These are phyloP conservation scores for Macaca mulatta DNA, from an alignment of 2,113 vertebrate genomes.

Conservation along the genomic window DNA sequence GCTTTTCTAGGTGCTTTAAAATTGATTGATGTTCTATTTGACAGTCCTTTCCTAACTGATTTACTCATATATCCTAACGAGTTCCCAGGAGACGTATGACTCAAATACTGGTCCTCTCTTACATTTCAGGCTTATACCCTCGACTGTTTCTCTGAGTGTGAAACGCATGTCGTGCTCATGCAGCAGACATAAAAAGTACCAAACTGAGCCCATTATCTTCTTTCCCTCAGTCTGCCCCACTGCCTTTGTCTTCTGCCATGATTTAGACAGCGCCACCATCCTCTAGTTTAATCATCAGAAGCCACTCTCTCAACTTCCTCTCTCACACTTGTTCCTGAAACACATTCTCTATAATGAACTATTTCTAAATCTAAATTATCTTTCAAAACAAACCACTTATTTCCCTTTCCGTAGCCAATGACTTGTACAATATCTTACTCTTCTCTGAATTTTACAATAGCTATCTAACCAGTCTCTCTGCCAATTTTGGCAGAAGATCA, in stretches of 20 bases:
- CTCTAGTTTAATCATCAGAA: background rate
- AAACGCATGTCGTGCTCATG: background rate
- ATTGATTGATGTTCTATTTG: constrained; percentile 16
- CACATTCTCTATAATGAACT: background rate
- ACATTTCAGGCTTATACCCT: background rate
- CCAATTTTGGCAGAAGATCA: background rate
- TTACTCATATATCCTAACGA: constrained; percentile 41
- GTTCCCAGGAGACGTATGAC: constrained; percentile 1
- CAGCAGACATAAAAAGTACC: background rate
- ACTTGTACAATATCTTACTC: background rate
- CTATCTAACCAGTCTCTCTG: background rate
- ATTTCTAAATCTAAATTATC: constrained; percentile 1
- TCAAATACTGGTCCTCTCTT: background rate
- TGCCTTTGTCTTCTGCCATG: background rate
- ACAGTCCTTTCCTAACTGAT: constrained; percentile 44
- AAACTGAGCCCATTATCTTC: background rate
- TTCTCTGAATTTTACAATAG: background rate
- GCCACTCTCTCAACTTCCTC: background rate
- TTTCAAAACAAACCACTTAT: background rate
- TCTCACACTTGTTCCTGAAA: background rate
- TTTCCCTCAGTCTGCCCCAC: background rate
- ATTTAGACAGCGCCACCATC: background rate
- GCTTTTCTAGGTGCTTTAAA: constrained; percentile 29
- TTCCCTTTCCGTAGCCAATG: background rate
- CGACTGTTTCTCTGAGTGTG: background rate